Evolutionary conservation across 2,113 vertebrate species (phyloP), one percentile per base, ranked within the genome.

Genomic region (Xiphorhynchus elegans): DNA sequence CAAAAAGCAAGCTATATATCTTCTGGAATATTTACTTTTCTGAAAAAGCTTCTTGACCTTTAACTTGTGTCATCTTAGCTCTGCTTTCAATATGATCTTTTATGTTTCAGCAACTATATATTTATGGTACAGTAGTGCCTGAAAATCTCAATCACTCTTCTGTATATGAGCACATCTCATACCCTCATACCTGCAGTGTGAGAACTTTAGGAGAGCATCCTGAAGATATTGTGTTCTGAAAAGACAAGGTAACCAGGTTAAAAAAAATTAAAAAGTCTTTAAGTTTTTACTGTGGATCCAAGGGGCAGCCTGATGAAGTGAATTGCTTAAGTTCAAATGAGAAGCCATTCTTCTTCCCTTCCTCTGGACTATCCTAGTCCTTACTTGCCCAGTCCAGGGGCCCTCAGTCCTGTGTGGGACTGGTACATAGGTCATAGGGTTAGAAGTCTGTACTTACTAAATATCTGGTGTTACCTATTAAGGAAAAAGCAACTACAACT

Each of bases 21-120:
- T 91, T 35, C 59, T 77, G 42, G 53, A 89, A 60, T 89, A 87
- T 78, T 96, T 95, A 52, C 33, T 69, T 79, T 58, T 66, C 78
- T 52, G 39, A 24, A 87, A 69, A 58, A 83, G 26, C 5, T 44
- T 84, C 59, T 85, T 21, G 19, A 55, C 67, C 84, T 85, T 87
- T 70, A 74, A 17, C 24, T 70, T 75, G 8, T 90, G 28, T 70
- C 33, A 49, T 91, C 47, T 87, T 66, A 73, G 8, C 62, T 80
- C 47, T 83, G 7, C 9, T 84, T 83, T 91, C 44, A 44, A 14
- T 39, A 11, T 42, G 47, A 42, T 17, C 33, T 62, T 93, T 74
- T 31, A 56, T 9, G 4, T 67, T 93, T 74, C 50, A 83, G 33
- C 18, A 55, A 4, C 21, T 89, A 20, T 1, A 13, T 46, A 39